Base-by-base conservation (phyloP, 2,888 invertebrate species). In the Polyommatus icarus region DNA sequence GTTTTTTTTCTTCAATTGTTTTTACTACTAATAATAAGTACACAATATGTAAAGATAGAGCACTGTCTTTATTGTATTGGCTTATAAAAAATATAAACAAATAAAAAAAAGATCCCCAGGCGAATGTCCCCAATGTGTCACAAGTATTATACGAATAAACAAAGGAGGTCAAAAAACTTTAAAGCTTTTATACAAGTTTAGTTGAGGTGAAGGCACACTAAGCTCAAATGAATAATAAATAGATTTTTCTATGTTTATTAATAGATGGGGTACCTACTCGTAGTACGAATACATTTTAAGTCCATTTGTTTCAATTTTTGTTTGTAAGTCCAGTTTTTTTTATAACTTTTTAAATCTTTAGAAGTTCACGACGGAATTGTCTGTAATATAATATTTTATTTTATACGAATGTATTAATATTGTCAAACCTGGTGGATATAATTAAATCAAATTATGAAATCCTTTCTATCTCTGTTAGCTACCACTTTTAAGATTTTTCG, bases 91-190 rank as follows among this genome's bases (percentile, higher is more conserved):
- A 29, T 29, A 67, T 32, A 67, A 67, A 61, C 61, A 61, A 29
- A 24, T 12, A n/a, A 29, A 24, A 40, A 50, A 72, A 72, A 72
- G 40, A n/a, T 24, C 5, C 32, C 12, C 67, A 12, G 46, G 40
- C 75, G 50, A 75, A 54, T 24, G 50, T 29, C 75, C 54, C 75
- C 54, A 12, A 29, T 32, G 29, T 75, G 54, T 75, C 75, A 75
- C 75, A 29, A 29, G 75, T 75, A 54, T 50, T 75, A 50, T 54
- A 75, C 54, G 15, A 54, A 54, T 75, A 81, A 46, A 83, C 79
- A 80, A 82, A 80, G 80, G 82, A 80, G 85, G 85, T 85, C 84
- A 85, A 86, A 81, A 85, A 87, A 85, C 87, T 85, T 84, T 61
- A 32, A 80, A 78, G 79, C 72, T 79, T 79, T 76, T 77, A 81